These are phyloP conservation scores for Poecilia wingei DNA, from an alignment of 2,797 vertebrate genomes.

Conservation along the genomic window DNA sequence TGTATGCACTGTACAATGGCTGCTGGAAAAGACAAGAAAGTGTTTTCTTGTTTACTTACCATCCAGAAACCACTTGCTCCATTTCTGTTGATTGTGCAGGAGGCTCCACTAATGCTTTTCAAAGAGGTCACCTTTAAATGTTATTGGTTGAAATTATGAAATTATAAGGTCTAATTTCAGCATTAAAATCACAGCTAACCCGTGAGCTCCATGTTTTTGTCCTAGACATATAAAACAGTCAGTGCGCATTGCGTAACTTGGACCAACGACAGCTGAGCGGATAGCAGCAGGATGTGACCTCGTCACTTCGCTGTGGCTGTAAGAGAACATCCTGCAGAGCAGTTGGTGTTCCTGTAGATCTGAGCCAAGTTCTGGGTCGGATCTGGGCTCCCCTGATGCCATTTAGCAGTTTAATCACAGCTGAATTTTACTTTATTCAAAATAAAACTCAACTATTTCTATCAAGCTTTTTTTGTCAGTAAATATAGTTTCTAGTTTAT, in stretches of 20 bases:
- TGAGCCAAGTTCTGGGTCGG: conserved; percentile 5
- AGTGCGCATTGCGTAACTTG: neutral
- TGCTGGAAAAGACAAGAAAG: too few relatives aligned
- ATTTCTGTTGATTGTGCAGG: too few relatives aligned
- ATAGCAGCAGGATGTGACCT: conserved; percentile 33
- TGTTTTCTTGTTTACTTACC: too few relatives aligned
- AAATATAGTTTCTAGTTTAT: neutral
- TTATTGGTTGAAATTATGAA: neutral
- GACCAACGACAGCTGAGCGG: neutral
- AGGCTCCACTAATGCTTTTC: too few relatives aligned
- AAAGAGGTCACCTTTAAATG: neutral
- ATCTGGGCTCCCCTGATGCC: conserved; percentile 2
- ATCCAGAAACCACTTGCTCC: too few relatives aligned
- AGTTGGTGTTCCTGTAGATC: neutral
- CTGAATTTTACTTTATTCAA: neutral
- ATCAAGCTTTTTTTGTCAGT: neutral
- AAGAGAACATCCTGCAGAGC: conserved; percentile 36
- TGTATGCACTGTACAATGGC: too few relatives aligned
- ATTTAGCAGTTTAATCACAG: neutral
- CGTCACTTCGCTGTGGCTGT: conserved; percentile 19
- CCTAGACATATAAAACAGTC: neutral
- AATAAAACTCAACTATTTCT: neutral
- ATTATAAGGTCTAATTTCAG: neutral
- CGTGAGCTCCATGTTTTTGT: neutral
- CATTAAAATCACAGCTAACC: too few relatives aligned